Conservation (phyloP, 1,140 invertebrate species). For the Procambarus clarkii region DNA sequence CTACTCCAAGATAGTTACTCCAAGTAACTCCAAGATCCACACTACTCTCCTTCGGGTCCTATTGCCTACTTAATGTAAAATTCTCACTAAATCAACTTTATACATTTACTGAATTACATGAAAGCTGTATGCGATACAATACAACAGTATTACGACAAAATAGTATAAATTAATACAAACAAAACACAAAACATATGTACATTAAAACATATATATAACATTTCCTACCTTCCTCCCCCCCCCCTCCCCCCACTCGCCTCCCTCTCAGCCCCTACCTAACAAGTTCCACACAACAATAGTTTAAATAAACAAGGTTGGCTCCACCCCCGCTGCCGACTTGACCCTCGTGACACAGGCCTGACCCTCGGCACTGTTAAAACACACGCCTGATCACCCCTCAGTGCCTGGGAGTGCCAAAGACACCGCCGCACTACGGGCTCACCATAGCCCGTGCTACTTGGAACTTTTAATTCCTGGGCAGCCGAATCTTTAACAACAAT, state of each 20-base stretch:
- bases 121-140: too few relatives aligned
- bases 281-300: not conserved
- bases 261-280: not conserved
- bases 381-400: not conserved
- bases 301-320: not conserved
- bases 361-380: constrained; percentile 8
- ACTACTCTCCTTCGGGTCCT: too few relatives aligned
- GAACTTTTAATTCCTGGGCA: too few relatives aligned
- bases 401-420: not conserved
- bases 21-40: too few relatives aligned
- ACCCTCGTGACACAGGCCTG: not conserved
- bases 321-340: not conserved
- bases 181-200: not conserved
- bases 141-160: too few relatives aligned
- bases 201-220: not conserved
- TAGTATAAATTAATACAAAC: too few relatives aligned
- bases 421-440: not conserved
- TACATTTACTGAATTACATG: too few relatives aligned
- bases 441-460: too few relatives aligned
- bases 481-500: too few relatives aligned
- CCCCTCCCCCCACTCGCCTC: not conserved
- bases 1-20: too few relatives aligned
- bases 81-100: too few relatives aligned
- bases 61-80: too few relatives aligned
- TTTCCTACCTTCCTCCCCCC: not conserved